A percentile compares a stretch with the other conserved stretches of the same genome.
These are phyloP conservation scores for Diceros bicornis DNA, from an alignment of 2,797 vertebrate species.

Conservation along the genomic window DNA sequence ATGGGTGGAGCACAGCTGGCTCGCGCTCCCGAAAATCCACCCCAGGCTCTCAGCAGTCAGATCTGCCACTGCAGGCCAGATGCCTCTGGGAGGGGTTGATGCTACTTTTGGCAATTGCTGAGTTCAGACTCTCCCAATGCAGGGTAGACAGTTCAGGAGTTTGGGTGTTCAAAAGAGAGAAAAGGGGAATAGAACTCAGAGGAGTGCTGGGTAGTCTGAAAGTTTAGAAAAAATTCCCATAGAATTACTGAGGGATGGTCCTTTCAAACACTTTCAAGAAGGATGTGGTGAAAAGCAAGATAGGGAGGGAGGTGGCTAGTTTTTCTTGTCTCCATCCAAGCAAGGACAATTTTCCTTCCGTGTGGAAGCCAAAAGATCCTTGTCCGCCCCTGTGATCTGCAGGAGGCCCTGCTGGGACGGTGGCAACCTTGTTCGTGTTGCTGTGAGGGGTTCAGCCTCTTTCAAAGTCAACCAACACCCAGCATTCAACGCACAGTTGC, in stretches of 20 bases:
- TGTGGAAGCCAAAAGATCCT: neutral
- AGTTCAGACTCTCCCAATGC: neutral
- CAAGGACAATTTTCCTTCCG: accelerated
- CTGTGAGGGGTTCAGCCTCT: neutral
- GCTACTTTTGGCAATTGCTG: neutral
- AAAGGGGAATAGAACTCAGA: neutral
- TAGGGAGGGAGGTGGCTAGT: neutral
- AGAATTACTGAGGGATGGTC: neutral
- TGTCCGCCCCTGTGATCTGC: slow-evolving; percentile 25
- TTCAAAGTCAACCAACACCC: neutral
- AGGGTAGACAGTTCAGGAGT: neutral
- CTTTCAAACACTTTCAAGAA: neutral
- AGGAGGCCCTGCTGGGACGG: neutral
- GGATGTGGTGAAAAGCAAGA: neutral
- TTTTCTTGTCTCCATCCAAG: neutral
- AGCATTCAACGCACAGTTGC: neutral
- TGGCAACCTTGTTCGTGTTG: neutral
- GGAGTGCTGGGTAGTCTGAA: neutral
- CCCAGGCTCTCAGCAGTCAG: accelerated
- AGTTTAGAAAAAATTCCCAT: neutral
- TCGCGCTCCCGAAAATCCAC: neutral
- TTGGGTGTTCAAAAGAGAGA: neutral
- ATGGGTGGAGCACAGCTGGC: neutral
- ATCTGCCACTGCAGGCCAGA: neutral
- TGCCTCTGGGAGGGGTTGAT: too few relatives aligned